Percentiles rank a stretch among this genome's conserved stretches.
These are phyloP conservation scores for Andrena praecox DNA, from an alignment of 2,888 invertebrate genomes.

Conservation along the genomic window DNA sequence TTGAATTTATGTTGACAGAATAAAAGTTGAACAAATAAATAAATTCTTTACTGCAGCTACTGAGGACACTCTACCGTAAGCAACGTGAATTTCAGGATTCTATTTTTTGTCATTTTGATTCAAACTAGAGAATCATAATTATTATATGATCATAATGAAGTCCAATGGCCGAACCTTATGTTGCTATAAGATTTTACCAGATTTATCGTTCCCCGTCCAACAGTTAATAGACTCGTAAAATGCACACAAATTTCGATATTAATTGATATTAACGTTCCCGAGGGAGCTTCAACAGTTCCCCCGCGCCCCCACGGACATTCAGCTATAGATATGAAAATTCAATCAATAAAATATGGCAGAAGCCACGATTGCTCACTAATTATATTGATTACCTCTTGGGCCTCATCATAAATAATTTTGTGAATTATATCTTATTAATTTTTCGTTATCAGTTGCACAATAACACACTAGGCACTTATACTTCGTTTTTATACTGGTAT, in stretches of 20 bases:
- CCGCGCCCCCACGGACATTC: background rate
- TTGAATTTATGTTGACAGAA: too few species aligned
- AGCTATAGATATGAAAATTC: background rate
- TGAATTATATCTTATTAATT: too few species aligned
- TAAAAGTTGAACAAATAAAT: too few species aligned
- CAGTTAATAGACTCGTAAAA: background rate
- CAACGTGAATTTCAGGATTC: too few species aligned
- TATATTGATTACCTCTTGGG: background rate
- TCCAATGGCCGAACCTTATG: background rate
- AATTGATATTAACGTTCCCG: background rate
- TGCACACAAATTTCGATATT: background rate
- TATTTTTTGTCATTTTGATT: too few species aligned
- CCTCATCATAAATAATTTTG: too few species aligned
- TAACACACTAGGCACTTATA: too few species aligned
- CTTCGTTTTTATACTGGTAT: too few species aligned
- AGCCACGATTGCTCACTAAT: background rate
- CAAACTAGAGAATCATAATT: background rate
- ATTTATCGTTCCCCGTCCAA: background rate
- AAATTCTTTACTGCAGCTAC: too few species aligned
- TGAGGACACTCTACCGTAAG: too few species aligned
- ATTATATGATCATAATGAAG: background rate
- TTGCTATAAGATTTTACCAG: background rate
- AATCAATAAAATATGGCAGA: background rate
- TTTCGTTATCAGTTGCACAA: too few species aligned
- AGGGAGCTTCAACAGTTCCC: background rate